phyloP scores from a whole-genome alignment of 2,888 invertebrate genomes.

The Catocala sponsa region DNA sequence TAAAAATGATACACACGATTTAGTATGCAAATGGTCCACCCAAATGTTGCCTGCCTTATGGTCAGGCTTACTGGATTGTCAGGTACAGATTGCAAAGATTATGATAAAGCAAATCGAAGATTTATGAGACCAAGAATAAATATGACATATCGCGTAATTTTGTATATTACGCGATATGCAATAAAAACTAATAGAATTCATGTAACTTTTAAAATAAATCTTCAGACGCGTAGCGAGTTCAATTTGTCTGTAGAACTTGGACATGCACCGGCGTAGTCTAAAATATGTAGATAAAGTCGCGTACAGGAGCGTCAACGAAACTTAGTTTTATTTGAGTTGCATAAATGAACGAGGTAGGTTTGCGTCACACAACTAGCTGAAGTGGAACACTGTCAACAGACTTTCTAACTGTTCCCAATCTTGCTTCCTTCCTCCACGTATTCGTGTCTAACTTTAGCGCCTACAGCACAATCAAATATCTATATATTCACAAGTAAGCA shows the following conservation, averaged over 20 bases:
- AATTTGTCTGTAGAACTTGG: slow-evolving; percentile 55
- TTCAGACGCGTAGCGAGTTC: slow-evolving; percentile 37
- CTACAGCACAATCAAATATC: slow-evolving; percentile 19
- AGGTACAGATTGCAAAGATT: slow-evolving; percentile 25
- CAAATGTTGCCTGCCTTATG: slow-evolving; percentile 28
- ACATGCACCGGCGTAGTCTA: slow-evolving; percentile 44
- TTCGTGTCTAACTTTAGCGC: slow-evolving; percentile 20
- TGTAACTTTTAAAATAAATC: slow-evolving; percentile 48
- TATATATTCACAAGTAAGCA: slow-evolving; percentile 10
- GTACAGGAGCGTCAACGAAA: slow-evolving; percentile 57
- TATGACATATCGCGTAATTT: slow-evolving; percentile 2
- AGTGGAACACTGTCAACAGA: slow-evolving; percentile 51
- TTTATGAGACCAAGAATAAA: slow-evolving; percentile 17
- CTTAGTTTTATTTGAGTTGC: slow-evolving; percentile 67
- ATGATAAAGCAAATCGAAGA: slow-evolving; percentile 14
- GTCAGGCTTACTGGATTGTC: slow-evolving; percentile 22
- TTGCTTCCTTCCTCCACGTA: slow-evolving; percentile 21
- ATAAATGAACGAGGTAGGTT: slow-evolving; percentile 59
- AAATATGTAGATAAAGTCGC: slow-evolving; percentile 60
- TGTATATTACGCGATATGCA: too few species aligned
- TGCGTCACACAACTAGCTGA: slow-evolving; percentile 46
- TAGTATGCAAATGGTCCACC: slow-evolving; percentile 50
- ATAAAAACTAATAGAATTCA: slow-evolving; percentile 18
- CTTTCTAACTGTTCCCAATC: slow-evolving; percentile 44
- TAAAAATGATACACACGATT: slow-evolving; percentile 52